Evolutionary conservation across 2,797 vertebrate genomes (phyloP).

Genomic region (Phoebastria nigripes): DNA sequence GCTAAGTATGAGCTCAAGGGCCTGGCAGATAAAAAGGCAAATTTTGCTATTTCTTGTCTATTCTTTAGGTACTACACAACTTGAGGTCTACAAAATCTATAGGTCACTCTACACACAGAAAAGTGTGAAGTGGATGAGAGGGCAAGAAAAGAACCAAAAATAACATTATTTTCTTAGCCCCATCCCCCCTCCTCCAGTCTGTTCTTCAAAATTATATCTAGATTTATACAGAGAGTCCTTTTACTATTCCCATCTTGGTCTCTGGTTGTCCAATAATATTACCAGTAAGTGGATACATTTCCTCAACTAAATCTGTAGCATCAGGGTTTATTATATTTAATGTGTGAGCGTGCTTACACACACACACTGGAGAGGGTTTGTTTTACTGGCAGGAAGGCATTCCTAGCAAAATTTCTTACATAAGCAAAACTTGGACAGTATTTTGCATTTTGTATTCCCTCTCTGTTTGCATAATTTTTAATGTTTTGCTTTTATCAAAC

Average conservation of each 20-base stretch:
- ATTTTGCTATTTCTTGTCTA: neutral
- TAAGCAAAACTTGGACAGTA: neutral
- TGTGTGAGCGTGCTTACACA: accelerated
- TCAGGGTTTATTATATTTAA: neutral
- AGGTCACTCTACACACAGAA: neutral
- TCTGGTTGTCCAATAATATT: neutral
- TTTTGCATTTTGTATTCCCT: neutral
- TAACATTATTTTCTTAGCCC: neutral
- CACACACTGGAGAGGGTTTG: neutral
- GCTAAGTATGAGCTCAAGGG: neutral
- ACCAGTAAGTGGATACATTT: neutral
- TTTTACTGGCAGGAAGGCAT: neutral
- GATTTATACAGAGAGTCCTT: neutral
- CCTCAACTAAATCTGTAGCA: neutral
- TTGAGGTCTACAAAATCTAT: neutral
- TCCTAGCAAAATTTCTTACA: neutral
- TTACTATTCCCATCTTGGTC: neutral
- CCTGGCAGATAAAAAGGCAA: neutral
- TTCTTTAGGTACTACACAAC: neutral
- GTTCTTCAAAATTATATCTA: neutral
- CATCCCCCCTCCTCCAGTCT: neutral
- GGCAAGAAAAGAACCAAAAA: neutral
- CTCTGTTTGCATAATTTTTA: neutral
- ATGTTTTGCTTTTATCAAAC: neutral
- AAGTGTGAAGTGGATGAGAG: neutral